Percentiles rank a stretch among this genome's conserved stretches.
phyloP scores from a whole-genome alignment of 2,113 vertebrate species.

The Tautogolabrus adspersus region DNA sequence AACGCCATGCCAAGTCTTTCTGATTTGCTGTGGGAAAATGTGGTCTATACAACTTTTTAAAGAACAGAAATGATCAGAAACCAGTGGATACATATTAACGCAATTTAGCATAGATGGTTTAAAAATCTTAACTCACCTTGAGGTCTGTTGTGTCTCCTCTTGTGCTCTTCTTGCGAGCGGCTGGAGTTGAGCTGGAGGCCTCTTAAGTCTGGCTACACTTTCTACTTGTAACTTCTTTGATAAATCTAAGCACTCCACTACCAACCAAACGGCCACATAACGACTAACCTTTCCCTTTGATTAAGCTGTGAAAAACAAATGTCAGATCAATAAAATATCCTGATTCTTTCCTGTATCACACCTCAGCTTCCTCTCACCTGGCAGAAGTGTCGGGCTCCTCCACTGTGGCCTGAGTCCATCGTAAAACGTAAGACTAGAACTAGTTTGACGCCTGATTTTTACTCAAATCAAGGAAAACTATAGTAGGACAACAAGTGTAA shows the following conservation, averaged over 20 bases:
- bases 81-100: no score
- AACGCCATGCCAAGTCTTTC: slow-evolving; percentile 6
- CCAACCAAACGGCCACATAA: slow-evolving; percentile 38
- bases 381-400: slow-evolving; percentile 53
- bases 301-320: slow-evolving; percentile 39
- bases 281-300: slow-evolving; percentile 31
- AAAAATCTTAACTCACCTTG: slow-evolving; percentile 53
- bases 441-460: slow-evolving; percentile 23
- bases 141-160: slow-evolving; percentile 31
- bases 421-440: slow-evolving; percentile 46
- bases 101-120: background rate
- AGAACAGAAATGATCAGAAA: background rate
- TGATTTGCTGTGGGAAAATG: slow-evolving; percentile 7
- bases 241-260: slow-evolving; percentile 17
- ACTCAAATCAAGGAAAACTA: slow-evolving; percentile 6
- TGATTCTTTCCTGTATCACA: slow-evolving; percentile 64
- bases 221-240: background rate
- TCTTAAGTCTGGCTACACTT: slow-evolving; percentile 16
- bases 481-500: background rate
- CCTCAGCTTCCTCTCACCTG: slow-evolving; percentile 60
- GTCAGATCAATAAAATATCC: slow-evolving; percentile 21
- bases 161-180: background rate
- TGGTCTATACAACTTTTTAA: background rate
- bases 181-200: slow-evolving; percentile 28
- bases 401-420: background rate